These are phyloP conservation scores for Drosophila barbarae DNA, from an alignment of 2,888 invertebrate genomes.

Conservation along the genomic window DNA sequence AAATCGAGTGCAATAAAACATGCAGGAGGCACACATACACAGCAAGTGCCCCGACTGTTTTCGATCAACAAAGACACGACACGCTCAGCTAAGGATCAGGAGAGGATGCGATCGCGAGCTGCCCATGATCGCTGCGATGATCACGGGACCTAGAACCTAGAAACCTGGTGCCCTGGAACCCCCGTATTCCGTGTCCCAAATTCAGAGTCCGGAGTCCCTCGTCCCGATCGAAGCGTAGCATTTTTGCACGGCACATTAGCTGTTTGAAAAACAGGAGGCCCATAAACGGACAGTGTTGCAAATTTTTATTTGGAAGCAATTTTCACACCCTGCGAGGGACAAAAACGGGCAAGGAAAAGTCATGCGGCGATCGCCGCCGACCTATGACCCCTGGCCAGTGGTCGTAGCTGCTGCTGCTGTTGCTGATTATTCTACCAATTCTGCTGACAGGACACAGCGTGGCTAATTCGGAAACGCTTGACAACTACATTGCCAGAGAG, in stretches of 20 bases:
- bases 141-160: conserved; percentile 37
- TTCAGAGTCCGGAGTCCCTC: conserved; percentile 9
- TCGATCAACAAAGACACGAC: conserved; percentile 54
- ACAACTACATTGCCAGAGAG: conserved; percentile 57
- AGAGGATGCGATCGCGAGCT: conserved; percentile 55
- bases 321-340: conserved; percentile 74
- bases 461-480: conserved; percentile 64
- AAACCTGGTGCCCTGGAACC: conserved; percentile 25
- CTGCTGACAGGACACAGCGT: conserved; percentile 64
- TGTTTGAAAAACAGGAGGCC: conserved; percentile 36
- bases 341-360: conserved; percentile 38
- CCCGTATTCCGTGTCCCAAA: conserved; percentile 23
- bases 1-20: conserved; percentile 71
- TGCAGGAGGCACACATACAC: conserved; percentile 22
- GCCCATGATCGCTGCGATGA: conserved; percentile 62
- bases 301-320: conserved; percentile 77
- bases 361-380: conserved; percentile 38
- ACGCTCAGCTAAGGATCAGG: conserved; percentile 45
- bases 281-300: conserved; percentile 69
- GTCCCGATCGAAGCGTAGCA: conserved; percentile 41
- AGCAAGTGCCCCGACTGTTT: conserved; percentile 63
- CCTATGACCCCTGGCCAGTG: conserved; percentile 39
- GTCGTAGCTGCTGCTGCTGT: conserved; percentile 20
- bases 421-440: conserved; percentile 46
- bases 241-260: conserved; percentile 64